phyloP scores from a whole-genome alignment of 2,888 invertebrate species.

The Eupithecia pulchellata region DNA sequence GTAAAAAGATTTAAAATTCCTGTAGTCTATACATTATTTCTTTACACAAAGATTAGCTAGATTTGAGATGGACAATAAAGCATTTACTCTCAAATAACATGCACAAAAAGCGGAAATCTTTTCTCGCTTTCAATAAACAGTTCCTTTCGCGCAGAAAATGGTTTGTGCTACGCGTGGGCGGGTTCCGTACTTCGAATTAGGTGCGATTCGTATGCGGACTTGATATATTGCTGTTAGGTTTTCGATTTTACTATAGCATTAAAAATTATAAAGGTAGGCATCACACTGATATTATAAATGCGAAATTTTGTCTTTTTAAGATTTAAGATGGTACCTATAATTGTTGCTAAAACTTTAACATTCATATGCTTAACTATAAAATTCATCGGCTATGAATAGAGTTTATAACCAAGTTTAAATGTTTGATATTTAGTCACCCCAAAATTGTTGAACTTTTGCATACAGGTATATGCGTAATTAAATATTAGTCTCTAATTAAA shows the following conservation, averaged over 20 bases:
- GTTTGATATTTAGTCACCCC: too few relatives aligned
- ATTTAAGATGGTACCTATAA: too few relatives aligned
- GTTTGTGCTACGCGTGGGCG: slow-evolving; percentile 66
- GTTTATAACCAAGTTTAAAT: too few relatives aligned
- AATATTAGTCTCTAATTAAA: background rate
- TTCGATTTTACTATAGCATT: background rate
- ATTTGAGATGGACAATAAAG: background rate
- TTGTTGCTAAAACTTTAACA: too few relatives aligned
- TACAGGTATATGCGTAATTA: background rate
- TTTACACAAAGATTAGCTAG: too few relatives aligned
- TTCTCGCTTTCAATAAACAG: slow-evolving; percentile 74
- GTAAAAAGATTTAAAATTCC: too few relatives aligned
- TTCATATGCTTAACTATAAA: too few relatives aligned
- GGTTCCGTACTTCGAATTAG: slow-evolving; percentile 42
- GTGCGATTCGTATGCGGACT: slow-evolving; percentile 35
- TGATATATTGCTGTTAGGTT: slow-evolving; percentile 20
- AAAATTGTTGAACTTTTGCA: background rate
- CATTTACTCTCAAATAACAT: background rate
- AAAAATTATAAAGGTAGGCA: background rate
- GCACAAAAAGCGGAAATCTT: slow-evolving; percentile 40
- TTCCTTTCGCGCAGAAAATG: slow-evolving; percentile 77
- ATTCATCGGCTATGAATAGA: too few relatives aligned
- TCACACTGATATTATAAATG: too few relatives aligned
- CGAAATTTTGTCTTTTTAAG: too few relatives aligned
- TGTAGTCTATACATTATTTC: too few relatives aligned